Base-by-base conservation (phyloP, 2,888 invertebrate species). In the Thereva nobilitata region DNA sequence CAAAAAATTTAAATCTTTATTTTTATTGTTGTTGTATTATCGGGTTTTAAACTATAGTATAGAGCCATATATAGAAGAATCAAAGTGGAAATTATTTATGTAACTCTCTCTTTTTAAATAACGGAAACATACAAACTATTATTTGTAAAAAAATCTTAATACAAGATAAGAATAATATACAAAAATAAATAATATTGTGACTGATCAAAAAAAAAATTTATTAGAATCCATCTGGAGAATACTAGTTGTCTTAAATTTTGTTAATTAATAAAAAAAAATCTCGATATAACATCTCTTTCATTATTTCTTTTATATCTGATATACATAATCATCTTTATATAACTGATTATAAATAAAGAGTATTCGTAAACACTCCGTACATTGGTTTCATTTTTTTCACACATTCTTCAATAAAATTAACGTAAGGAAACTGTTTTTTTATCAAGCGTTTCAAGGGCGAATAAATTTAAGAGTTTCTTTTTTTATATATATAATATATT, bases 161-260 rank as follows among this genome's bases (percentile, higher is more conserved):
- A 59, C 59, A 59, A 59, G 49, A 59, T 10, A 47, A 59, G 23
- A 23, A 23, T 23, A 23, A 23, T 23, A 23, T 23, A 49, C 40
- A 47, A 38, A 59, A 59, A 59, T 59, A 59, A 59, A 59, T 59
- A 59, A 52, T 23, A 38, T 59, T 59, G 59, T 59, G 59, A 59
- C 59, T 59, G 59, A 59, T 59, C 59, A 10, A 34, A 8, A 47
- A 45, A 45, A 45, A 59, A 10, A 3, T 3, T 37, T 1, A 49
- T 59, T 45, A 38, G 59, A 59, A 23, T 23, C 23, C 23, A 23
- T 23, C 41, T 23, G n/a, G 45, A 49, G 45, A 57, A 59, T 59
- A 59, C 59, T 49, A 45, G n/a, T 52, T 37, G 49, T 47, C 45
- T 47, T 59, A 49, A 47, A 45, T 59, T 54, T 49, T 47, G 45